Percentiles rank a stretch among this genome's conserved stretches.
phyloP scores from a whole-genome alignment of 2,888 invertebrate species.

The Eristalinus sepulchralis region DNA sequence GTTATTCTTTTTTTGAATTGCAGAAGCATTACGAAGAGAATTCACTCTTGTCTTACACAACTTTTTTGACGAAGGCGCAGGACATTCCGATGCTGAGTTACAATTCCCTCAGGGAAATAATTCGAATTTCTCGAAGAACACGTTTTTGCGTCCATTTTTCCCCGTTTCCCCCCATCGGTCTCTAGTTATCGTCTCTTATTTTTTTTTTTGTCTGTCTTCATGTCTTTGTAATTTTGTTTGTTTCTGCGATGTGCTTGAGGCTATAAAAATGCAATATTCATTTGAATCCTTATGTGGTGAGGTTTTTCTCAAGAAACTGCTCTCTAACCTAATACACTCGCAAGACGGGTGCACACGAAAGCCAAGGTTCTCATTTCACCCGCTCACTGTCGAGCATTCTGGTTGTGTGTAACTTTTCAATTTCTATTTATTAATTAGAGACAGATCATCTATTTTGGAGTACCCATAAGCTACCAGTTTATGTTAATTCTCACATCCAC shows the following conservation, averaged over 20 bases:
- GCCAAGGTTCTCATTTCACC: background rate
- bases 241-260: too few species aligned
- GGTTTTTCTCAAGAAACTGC: background rate
- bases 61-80: background rate
- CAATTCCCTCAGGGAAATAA: slow-evolving; percentile 34
- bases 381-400: background rate
- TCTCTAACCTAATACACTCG: background rate
- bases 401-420: slow-evolving; percentile 16
- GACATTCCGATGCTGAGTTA: background rate
- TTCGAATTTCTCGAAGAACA: slow-evolving; percentile 31
- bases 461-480: slow-evolving; percentile 37
- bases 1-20: background rate
- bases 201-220: background rate
- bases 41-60: background rate
- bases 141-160: slow-evolving; percentile 14
- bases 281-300: background rate
- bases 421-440: slow-evolving; percentile 48
- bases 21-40: background rate
- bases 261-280: background rate
- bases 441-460: slow-evolving; percentile 28
- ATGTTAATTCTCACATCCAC: slow-evolving; percentile 47
- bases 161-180: background rate
- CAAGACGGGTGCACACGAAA: background rate
- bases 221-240: background rate
- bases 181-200: background rate